Conservation (phyloP, 2,113 vertebrate genomes). For the Phoxinus phoxinus region DNA sequence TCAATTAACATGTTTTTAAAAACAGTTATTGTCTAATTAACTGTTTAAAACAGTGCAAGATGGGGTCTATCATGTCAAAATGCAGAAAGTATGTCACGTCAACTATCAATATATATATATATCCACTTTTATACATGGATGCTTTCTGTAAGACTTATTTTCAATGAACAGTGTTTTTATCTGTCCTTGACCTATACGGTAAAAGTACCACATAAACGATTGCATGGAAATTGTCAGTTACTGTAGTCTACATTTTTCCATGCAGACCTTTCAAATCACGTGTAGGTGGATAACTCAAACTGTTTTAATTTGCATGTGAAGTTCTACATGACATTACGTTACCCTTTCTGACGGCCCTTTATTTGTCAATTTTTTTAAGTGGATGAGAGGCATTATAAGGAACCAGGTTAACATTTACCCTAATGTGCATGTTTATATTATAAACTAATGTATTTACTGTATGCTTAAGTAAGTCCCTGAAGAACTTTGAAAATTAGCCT, state of each 20-base stretch:
- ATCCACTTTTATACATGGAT: not conserved
- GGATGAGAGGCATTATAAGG: constrained; percentile 23
- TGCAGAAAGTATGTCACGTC: not conserved
- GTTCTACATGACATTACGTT: constrained; percentile 6
- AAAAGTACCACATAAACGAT: not conserved
- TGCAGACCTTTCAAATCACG: not conserved
- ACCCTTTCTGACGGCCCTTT: not conserved
- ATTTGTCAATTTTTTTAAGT: constrained; percentile 21
- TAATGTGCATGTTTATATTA: constrained; percentile 36
- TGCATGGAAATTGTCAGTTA: not conserved
- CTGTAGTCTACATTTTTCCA: not conserved
- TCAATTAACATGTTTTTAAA: not conserved
- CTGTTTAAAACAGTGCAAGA: not conserved
- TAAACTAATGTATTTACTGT: constrained; percentile 21
- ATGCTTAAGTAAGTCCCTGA: constrained; percentile 1
- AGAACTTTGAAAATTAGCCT: constrained; percentile 12
- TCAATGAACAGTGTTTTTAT: not conserved
- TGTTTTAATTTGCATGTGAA: not conserved
- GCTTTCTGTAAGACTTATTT: not conserved
- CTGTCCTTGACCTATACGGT: not conserved
- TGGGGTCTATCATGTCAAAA: not conserved
- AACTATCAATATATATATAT: not conserved
- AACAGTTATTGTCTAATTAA: not conserved
- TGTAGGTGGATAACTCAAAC: not conserved
- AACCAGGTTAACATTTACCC: constrained; percentile 23